Conservation (phyloP, 2,797 vertebrate species). For the Yasuhikotakia modesta region DNA sequence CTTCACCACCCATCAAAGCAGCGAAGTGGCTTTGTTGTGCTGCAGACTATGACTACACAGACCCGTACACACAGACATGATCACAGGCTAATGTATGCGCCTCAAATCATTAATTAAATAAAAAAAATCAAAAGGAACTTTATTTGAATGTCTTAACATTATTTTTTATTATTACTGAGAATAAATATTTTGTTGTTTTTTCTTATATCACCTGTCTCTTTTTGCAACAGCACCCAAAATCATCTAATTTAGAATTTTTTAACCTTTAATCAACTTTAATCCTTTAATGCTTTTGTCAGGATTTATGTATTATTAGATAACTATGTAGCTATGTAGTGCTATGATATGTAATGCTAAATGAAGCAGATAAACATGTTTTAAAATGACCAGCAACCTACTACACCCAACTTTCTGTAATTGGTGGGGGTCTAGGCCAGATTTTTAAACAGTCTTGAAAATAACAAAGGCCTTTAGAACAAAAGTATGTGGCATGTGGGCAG, state of each 20-base stretch:
- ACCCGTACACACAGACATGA: conserved; percentile 90
- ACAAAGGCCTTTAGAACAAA: conserved; percentile 56
- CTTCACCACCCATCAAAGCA: conserved; percentile 56
- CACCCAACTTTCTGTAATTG: conserved; percentile 45
- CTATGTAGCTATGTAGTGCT: conserved; percentile 64
- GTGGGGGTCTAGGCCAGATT: conserved; percentile 64
- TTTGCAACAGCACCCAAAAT: conserved; percentile 57
- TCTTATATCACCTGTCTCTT: conserved; percentile 57
- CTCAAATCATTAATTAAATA: conserved; percentile 99
- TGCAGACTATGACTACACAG: conserved; percentile 83
- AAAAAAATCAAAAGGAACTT: conserved; percentile 99
- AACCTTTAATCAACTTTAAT: conserved; percentile 62
- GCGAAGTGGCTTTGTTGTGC: conserved; percentile 82
- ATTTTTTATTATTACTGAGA: conserved; percentile 95
- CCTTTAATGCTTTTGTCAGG: conserved; percentile 70
- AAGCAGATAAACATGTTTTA: conserved; percentile 80
- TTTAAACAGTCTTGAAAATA: conserved; percentile 76
- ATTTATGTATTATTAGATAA: conserved; percentile 64
- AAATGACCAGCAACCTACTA: conserved; percentile 67
- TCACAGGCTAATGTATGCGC: conserved; percentile 77
- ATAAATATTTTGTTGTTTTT: conserved; percentile 96
- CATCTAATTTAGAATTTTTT: conserved; percentile 54
- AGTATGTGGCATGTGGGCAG: conserved; percentile 15
- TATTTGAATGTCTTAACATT: conserved; percentile 93
- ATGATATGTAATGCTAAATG: conserved; percentile 78